These are phyloP conservation scores for Drosophila nebulosa DNA, from an alignment of 1,140 invertebrate genomes.

Conservation along the genomic window DNA sequence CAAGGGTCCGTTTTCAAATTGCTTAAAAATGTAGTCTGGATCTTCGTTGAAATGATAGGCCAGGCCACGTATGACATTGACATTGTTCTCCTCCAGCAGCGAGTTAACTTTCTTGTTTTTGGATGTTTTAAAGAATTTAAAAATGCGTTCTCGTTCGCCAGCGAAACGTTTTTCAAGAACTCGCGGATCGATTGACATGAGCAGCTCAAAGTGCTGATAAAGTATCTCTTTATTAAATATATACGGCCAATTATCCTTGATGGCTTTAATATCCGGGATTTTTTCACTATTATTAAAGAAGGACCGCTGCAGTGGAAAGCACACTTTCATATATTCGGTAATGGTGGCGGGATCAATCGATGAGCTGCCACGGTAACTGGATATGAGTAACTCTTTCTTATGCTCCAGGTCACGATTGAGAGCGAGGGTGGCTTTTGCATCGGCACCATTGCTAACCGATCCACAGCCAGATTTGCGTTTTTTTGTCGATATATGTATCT, in stretches of 20 bases:
- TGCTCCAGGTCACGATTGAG: constrained; percentile 51
- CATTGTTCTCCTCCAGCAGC: constrained; percentile 54
- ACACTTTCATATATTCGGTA: constrained; percentile 67
- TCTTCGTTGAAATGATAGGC: constrained; percentile 69
- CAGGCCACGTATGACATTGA: constrained; percentile 57
- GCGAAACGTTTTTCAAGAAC: constrained; percentile 52
- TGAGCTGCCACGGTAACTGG: constrained; percentile 49
- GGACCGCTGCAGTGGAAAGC: constrained; percentile 62
- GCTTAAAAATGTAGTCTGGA: constrained; percentile 66
- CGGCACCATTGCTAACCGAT: constrained; percentile 40
- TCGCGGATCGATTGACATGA: constrained; percentile 68
- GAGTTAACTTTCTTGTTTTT: constrained; percentile 63
- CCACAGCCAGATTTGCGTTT: constrained; percentile 45
- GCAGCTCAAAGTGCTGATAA: constrained; percentile 66
- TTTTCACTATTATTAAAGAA: constrained; percentile 72
- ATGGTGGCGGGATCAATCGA: constrained; percentile 40
- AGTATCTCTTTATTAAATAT: constrained; percentile 60
- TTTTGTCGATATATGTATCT: constrained; percentile 51
- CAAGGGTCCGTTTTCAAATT: constrained; percentile 47
- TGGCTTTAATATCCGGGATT: constrained; percentile 63
- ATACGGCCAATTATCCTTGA: constrained; percentile 70
- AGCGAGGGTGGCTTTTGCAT: constrained; percentile 41
- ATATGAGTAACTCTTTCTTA: constrained; percentile 57
- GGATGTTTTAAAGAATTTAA: constrained; percentile 61
- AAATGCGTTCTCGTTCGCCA: constrained; percentile 53